phyloP scores from a whole-genome alignment of 1,140 invertebrate genomes.

The Drosophila eugracilis region DNA sequence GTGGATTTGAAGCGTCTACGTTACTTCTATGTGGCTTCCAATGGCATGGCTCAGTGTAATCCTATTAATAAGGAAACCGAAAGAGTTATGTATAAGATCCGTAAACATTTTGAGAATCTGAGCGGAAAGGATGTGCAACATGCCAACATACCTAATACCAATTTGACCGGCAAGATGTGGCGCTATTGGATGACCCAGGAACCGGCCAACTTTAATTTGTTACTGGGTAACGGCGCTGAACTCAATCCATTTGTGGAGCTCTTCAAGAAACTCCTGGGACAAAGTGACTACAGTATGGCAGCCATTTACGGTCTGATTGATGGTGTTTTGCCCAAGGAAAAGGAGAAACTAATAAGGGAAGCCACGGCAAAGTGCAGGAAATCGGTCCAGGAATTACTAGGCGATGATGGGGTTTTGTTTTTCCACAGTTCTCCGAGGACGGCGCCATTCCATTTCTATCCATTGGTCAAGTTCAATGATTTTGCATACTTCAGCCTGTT shows the following conservation, averaged over 20 bases:
- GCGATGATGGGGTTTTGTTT: slow-evolving; percentile 92
- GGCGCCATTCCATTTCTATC: slow-evolving; percentile 94
- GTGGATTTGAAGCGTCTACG: slow-evolving; percentile 90
- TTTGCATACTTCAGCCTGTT: slow-evolving; percentile 96
- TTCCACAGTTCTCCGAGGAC: slow-evolving; percentile 93
- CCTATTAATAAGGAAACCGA: slow-evolving; percentile 89
- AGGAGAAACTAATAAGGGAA: slow-evolving; percentile 87
- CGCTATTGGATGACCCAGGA: slow-evolving; percentile 91
- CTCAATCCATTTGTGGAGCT: slow-evolving; percentile 86
- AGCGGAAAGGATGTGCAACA: slow-evolving; percentile 58
- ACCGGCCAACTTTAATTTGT: slow-evolving; percentile 87
- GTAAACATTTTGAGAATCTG: slow-evolving; percentile 63
- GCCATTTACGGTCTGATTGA: slow-evolving; percentile 89
- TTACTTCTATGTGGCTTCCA: slow-evolving; percentile 91
- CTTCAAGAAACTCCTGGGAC: slow-evolving; percentile 86
- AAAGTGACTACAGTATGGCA: slow-evolving; percentile 88
- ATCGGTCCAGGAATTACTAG: slow-evolving; percentile 89
- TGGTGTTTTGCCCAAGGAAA: slow-evolving; percentile 87
- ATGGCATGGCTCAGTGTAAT: slow-evolving; percentile 89
- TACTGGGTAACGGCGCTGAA: slow-evolving; percentile 88
- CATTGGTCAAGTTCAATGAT: slow-evolving; percentile 93
- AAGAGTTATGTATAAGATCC: slow-evolving; percentile 87
- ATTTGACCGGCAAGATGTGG: slow-evolving; percentile 89
- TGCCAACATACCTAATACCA: slow-evolving; percentile 87
- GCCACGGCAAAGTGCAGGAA: slow-evolving; percentile 87